Evolutionary conservation across 37 sponge, comb jelly and placozoan species (phyloP).

Genomic region (Theonella swinhoei): DNA sequence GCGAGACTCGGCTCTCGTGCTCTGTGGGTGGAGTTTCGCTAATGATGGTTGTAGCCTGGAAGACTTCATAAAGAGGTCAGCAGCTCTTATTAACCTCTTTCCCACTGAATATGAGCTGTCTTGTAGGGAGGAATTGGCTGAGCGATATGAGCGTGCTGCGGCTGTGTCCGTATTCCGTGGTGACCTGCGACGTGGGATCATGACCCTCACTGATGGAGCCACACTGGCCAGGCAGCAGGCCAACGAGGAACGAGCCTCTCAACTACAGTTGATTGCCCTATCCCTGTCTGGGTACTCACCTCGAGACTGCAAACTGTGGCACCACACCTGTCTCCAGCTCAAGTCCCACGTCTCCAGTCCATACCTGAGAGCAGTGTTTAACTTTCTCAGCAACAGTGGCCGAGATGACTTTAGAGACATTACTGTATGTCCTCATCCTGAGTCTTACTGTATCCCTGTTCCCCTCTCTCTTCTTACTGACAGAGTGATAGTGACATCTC

Average conservation of each 20-base stretch:
- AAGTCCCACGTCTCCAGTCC: constrained; percentile 65
- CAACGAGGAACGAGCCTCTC: constrained; percentile 24
- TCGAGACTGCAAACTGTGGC: constrained; percentile 57
- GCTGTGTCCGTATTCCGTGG: constrained; percentile 86
- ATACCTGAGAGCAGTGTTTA: constrained; percentile 74
- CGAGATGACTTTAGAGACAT: constrained; percentile 45
- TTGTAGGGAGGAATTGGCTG: constrained; percentile 74
- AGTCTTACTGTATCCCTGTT: neutral
- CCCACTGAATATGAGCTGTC: too few species aligned
- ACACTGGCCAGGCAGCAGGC: constrained; percentile 7
- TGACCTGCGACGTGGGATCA: constrained; percentile 48
- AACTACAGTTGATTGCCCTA: constrained; percentile 70
- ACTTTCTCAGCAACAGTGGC: constrained; percentile 59
- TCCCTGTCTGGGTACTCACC: constrained; percentile 76
- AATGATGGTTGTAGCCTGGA: constrained; percentile 31
- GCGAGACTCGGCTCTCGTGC: constrained; percentile 32
- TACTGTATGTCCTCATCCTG: constrained; percentile 55
- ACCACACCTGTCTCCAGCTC: constrained; percentile 49
- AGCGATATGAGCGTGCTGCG: constrained; percentile 76
- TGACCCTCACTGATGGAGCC: constrained; percentile 68
- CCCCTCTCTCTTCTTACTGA: neutral
- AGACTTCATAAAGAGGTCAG: constrained; percentile 69
- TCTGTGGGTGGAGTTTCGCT: constrained; percentile 82
- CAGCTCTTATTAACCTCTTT: too few species aligned
- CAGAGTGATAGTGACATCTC: constrained; percentile 32